Conservation (phyloP, 92 coral and sea anemone species). For the Umimayanthus kanabou region DNA sequence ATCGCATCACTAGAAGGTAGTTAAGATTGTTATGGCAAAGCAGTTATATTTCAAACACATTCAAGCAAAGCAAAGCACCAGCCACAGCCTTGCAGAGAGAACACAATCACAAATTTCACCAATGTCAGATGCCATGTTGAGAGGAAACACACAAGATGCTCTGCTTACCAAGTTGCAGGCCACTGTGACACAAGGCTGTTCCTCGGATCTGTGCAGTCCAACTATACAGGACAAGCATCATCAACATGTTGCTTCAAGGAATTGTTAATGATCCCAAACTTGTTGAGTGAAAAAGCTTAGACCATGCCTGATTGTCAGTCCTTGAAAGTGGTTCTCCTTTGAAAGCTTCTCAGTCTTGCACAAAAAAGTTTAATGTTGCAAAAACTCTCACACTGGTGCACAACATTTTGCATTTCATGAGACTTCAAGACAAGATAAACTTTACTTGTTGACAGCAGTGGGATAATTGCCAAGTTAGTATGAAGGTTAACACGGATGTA, state of each 20-base stretch:
- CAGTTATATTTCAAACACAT: too few relatives aligned
- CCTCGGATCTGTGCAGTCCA: constrained; percentile 3
- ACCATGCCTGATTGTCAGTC: background rate
- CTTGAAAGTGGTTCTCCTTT: background rate
- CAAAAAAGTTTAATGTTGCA: background rate
- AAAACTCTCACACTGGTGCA: background rate
- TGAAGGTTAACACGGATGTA: background rate
- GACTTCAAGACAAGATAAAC: background rate
- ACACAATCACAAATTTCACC: background rate
- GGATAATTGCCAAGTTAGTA: background rate
- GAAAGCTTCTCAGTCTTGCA: background rate
- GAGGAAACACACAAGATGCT: background rate
- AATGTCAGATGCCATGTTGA: constrained; percentile 12
- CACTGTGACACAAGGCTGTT: background rate
- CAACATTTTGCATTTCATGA: background rate
- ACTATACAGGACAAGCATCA: background rate
- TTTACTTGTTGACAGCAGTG: background rate
- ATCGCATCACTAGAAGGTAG: too few relatives aligned
- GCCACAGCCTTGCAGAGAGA: background rate
- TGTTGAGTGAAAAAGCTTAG: background rate
- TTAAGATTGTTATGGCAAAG: too few relatives aligned
- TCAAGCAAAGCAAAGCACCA: constrained; percentile 6
- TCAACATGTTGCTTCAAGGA: constrained; percentile 31
- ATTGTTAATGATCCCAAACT: background rate
- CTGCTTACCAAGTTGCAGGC: constrained; percentile 35